A percentile compares a stretch with the other conserved stretches of the same genome.
Evolutionary conservation across 2,888 invertebrate genomes (phyloP).

Genomic region (Nysson spinosus): DNA sequence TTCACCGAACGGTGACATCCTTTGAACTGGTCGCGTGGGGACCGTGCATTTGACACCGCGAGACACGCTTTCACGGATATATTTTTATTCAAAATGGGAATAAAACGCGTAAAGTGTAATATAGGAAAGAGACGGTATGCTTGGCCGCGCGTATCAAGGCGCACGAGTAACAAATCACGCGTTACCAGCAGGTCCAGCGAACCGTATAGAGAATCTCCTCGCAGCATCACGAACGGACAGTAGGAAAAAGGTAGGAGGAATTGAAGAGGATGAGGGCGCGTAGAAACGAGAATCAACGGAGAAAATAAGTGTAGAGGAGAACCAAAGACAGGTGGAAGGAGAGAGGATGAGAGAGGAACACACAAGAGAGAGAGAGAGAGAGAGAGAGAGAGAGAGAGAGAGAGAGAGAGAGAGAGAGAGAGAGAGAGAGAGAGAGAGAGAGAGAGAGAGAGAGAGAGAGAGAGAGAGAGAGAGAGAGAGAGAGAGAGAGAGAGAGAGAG

Average conservation of each 20-base stretch:
- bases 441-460: neutral
- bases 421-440: neutral
- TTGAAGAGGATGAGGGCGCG: neutral
- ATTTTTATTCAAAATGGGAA: neutral
- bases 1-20: no score
- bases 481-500: constrained; percentile 6
- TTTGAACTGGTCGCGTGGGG: no score
- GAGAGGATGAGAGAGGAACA: neutral
- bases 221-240: constrained; percentile 12
- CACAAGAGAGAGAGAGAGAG: neutral
- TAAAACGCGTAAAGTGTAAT: no score
- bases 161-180: constrained; percentile 45
- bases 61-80: neutral
- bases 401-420: neutral
- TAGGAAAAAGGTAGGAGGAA: neutral
- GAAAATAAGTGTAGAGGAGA: constrained; percentile 29
- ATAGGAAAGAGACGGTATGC: constrained; percentile 1
- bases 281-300: constrained; percentile 13
- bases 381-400: constrained; percentile 1
- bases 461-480: neutral
- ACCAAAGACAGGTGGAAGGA: no score
- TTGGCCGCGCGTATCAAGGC: constrained; percentile 25
- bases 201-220: constrained; percentile 27
- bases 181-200: constrained; percentile 37
- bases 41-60: no score